Conservation (phyloP, 2,888 invertebrate species). For the Boloria euphrosyne region DNA sequence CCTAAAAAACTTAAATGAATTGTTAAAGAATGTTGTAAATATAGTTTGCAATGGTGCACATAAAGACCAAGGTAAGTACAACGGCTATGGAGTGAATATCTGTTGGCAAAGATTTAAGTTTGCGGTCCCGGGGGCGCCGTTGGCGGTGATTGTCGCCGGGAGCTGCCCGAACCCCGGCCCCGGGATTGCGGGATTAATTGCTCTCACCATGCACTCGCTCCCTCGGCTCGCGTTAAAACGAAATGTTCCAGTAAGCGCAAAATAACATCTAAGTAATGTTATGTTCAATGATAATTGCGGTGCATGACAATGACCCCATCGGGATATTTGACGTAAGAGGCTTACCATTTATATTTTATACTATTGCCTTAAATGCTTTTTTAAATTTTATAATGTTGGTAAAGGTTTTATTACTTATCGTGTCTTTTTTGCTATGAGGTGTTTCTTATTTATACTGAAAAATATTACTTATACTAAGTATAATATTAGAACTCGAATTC, state of each 20-base stretch:
- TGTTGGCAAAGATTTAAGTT: conserved; percentile 78
- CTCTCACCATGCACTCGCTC: conserved; percentile 67
- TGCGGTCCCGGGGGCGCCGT: conserved; percentile 74
- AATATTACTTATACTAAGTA: too few relatives aligned
- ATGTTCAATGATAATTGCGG: conserved; percentile 67
- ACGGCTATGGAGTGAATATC: conserved; percentile 51
- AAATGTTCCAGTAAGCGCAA: conserved; percentile 67
- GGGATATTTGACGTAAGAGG: conserved; percentile 11
- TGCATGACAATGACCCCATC: conserved; percentile 25
- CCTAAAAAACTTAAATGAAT: too few relatives aligned
- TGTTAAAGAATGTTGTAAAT: too few relatives aligned
- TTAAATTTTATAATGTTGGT: not conserved
- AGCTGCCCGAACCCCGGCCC: conserved; percentile 47
- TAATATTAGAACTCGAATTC: too few relatives aligned
- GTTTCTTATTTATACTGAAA: too few relatives aligned
- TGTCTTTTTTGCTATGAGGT: too few relatives aligned
- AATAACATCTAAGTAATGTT: conserved; percentile 75
- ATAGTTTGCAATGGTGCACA: not conserved
- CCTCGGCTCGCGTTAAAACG: conserved; percentile 71
- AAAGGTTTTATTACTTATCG: too few relatives aligned
- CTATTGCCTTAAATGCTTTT: not conserved
- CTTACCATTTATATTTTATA: not conserved
- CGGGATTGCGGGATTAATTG: conserved; percentile 68
- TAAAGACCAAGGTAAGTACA: conserved; percentile 46
- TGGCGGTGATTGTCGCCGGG: conserved; percentile 76